Evolutionary conservation across 1,140 invertebrate species (phyloP), one percentile per base, ranked within the genome.

Genomic region (Drosophila kepulauana): DNA sequence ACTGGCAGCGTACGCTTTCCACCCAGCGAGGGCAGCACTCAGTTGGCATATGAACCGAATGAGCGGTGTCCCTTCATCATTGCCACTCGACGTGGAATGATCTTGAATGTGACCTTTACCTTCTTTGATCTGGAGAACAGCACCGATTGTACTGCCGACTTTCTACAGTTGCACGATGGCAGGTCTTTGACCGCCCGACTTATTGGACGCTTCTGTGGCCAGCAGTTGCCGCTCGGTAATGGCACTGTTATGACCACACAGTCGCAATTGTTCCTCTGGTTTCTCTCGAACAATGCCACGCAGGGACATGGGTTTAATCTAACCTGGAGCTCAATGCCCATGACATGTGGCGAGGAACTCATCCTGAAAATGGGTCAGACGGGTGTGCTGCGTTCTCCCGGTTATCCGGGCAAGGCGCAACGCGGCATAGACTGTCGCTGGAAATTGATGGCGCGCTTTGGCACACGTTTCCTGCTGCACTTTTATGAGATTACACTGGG

Each of bases 51-150:
- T 41, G 71, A 82, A 45, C 48, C 86, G 2, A 94, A 95, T 72
- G 90, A 95, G 5, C 96, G 95, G 80, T 99, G 98, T 91, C 96
- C 95, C 5, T 98, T 97, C 96, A 93, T 95, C 1, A 96, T 99
- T 59, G 91, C 94, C 63, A 95, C 94, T 0, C 93, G 93, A n/a
- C 77, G 91, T 2, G 93, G 94, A 1, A 94, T 95, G 92, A 95
- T 97, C 28, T 91, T 98, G 3, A 97, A 97, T 82, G 92, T 98
- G 0, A 97, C 95, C 2, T 97, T 98, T 90, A 94, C 93, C 41
- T 93, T 93, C 73, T 97, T 98, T 84, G 94, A 96, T 85, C 75
- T 98, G 61, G 63, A 87, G 57, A 72, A 81, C 0, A 73, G 74
- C 15, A 5, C 28, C 1, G 92, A 94, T 16, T 97, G 96, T 85